These are phyloP conservation scores for Mobula birostris DNA, from an alignment of 2,113 vertebrate species.

Conservation along the genomic window DNA sequence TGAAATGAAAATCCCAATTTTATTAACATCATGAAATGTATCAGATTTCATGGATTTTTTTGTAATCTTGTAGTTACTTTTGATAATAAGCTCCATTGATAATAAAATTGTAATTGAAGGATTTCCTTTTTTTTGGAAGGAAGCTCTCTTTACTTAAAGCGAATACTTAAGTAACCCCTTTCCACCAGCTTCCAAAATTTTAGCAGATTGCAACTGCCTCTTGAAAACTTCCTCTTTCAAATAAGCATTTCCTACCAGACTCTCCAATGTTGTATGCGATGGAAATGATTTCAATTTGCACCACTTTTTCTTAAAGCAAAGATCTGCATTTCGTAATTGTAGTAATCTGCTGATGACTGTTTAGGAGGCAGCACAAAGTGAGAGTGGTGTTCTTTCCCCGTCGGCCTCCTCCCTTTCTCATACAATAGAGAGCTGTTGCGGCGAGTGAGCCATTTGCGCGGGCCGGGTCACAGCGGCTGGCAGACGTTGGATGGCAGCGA, in stretches of 20 bases:
- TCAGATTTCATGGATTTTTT: neutral
- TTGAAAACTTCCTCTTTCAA: neutral
- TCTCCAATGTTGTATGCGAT: neutral
- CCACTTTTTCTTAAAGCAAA: neutral
- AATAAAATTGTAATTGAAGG: neutral
- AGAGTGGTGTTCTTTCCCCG: neutral
- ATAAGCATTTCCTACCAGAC: neutral
- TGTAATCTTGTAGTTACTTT: neutral
- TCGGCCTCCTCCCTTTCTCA: neutral
- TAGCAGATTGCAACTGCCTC: too few relatives aligned
- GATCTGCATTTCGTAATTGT: neutral
- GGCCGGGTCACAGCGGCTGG: conserved; percentile 22
- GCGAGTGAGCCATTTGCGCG: conserved; percentile 11
- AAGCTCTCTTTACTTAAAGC: neutral
- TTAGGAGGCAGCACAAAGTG: neutral
- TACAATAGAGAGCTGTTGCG: conserved; percentile 18
- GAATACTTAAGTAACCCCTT: neutral
- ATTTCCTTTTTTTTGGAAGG: neutral
- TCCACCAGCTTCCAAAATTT: neutral
- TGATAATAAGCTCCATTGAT: neutral
- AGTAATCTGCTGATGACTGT: neutral
- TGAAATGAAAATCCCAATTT: neutral
- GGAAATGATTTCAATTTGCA: neutral
- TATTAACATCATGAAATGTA: neutral
- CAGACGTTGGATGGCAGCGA: conserved; percentile 26